These are phyloP conservation scores for Malacosoma neustria DNA, from an alignment of 2,888 invertebrate genomes.

Conservation along the genomic window DNA sequence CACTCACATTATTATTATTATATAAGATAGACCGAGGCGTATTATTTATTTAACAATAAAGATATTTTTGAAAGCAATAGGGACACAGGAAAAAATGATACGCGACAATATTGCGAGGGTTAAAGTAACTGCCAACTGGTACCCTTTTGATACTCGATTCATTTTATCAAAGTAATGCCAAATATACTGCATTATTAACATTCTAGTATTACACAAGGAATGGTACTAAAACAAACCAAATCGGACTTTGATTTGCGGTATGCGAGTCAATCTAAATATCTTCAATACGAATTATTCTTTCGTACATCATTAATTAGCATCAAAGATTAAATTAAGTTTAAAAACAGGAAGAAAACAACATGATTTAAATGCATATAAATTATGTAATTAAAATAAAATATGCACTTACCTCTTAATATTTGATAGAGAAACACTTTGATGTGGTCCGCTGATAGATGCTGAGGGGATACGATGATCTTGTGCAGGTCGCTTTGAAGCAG, in stretches of 20 bases:
- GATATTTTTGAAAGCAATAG: not conserved
- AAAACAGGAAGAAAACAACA: too few species aligned
- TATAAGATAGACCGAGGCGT: not conserved
- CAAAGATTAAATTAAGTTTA: too few species aligned
- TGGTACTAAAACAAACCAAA: too few species aligned
- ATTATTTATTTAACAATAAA: not conserved
- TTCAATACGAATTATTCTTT: too few species aligned
- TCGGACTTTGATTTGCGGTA: too few species aligned
- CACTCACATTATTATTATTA: not conserved
- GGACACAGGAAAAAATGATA: not conserved
- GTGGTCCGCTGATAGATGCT: constrained; percentile 98
- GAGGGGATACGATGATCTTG: constrained; percentile 99
- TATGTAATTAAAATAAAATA: not conserved
- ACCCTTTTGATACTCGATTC: constrained; percentile 18
- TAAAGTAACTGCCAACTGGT: not conserved
- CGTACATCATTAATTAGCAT: too few species aligned
- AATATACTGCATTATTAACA: constrained; percentile 17
- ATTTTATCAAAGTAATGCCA: constrained; percentile 15
- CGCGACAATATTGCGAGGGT: not conserved
- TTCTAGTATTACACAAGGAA: too few species aligned
- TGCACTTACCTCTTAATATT: constrained; percentile 93
- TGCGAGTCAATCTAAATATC: too few species aligned
- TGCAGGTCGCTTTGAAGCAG: constrained; percentile 99
- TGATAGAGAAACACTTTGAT: constrained; percentile 99
- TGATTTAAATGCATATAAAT: too few species aligned